Evolutionary conservation across 2,113 vertebrate genomes (phyloP).

Genomic region (Potamarius usumacintae): DNA sequence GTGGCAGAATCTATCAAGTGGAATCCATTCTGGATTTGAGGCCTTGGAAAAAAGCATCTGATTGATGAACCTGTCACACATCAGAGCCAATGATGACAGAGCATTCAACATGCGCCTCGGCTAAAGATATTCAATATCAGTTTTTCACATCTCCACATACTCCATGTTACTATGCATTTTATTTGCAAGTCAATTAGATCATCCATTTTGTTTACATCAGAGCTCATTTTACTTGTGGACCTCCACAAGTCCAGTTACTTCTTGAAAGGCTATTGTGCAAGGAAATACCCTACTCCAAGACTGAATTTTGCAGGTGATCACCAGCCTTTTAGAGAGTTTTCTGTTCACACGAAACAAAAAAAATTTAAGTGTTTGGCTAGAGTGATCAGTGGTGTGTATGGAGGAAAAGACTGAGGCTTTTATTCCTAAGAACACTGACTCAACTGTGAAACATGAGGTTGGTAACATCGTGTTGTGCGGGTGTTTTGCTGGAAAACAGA

Average conservation of each 20-base stretch:
- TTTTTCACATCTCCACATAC: too few relatives aligned
- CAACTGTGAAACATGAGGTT: neutral
- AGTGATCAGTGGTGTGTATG: too few relatives aligned
- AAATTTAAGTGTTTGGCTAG: too few relatives aligned
- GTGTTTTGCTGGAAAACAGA: neutral
- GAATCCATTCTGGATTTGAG: neutral
- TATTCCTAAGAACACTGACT: neutral
- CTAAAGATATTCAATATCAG: too few relatives aligned
- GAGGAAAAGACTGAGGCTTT: neutral
- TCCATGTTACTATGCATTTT: too few relatives aligned
- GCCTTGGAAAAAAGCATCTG: neutral
- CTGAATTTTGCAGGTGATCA: neutral
- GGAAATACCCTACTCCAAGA: neutral
- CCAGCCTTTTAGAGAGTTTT: neutral
- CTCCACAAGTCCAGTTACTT: too few relatives aligned
- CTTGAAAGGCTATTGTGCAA: neutral
- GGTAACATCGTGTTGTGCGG: neutral
- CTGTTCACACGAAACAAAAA: too few relatives aligned
- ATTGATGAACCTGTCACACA: neutral
- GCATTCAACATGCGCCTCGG: neutral
- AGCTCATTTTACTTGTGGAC: too few relatives aligned
- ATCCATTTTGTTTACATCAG: too few relatives aligned
- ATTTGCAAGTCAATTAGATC: too few relatives aligned
- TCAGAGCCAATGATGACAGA: neutral
- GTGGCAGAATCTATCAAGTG: neutral